phyloP scores from a whole-genome alignment of 2,888 invertebrate genomes.

The Galeopsomyia nigrocyanea region DNA sequence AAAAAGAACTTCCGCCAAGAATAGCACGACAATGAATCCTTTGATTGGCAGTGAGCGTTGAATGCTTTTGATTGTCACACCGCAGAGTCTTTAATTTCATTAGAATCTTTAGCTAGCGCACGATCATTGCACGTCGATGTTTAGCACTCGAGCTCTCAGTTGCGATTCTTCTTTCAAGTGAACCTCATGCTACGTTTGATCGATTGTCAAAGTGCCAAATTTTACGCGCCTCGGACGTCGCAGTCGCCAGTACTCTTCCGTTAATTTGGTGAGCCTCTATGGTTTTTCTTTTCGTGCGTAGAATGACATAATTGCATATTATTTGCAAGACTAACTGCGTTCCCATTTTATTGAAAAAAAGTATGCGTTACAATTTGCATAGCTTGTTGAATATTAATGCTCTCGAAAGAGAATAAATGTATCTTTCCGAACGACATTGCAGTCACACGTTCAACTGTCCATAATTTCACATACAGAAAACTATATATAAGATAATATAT shows the following conservation, averaged over 20 bases:
- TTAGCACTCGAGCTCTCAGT: conserved; percentile 17
- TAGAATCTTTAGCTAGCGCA: conserved; percentile 21
- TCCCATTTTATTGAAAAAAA: background rate
- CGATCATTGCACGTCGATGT: conserved; percentile 2
- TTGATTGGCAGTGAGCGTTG: too few species aligned
- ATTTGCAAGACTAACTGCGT: too few species aligned
- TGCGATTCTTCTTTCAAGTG: background rate
- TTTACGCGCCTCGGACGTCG: conserved; percentile 30
- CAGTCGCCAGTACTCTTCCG: conserved; percentile 33
- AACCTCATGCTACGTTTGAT: background rate
- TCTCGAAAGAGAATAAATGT: background rate
- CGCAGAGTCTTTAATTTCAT: conserved; percentile 23
- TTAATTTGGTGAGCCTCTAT: conserved; percentile 21
- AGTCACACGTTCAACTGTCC: too few species aligned
- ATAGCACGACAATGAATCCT: too few species aligned
- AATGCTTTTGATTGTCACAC: conserved; percentile 1
- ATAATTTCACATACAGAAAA: too few species aligned
- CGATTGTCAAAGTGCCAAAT: conserved; percentile 26
- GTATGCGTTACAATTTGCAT: conserved; percentile 4
- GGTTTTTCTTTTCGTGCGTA: background rate
- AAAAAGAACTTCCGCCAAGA: too few species aligned
- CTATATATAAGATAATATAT: too few species aligned
- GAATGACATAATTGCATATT: background rate
- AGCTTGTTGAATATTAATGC: conserved; percentile 28
- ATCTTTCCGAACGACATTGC: background rate